These are phyloP conservation scores for Syrista parreyssii DNA, from an alignment of 2,888 invertebrate species.

Conservation along the genomic window DNA sequence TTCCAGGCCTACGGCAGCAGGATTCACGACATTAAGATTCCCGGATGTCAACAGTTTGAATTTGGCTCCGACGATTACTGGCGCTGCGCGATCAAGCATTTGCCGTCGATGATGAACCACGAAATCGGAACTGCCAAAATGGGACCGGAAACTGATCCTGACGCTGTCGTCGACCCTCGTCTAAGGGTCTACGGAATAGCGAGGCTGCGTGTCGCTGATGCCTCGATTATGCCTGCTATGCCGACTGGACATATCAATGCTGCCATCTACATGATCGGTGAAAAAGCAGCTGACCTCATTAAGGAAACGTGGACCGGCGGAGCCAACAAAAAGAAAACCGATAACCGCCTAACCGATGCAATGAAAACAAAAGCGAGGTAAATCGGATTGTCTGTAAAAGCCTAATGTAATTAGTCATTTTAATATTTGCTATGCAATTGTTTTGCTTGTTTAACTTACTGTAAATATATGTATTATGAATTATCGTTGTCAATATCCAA, in stretches of 20 bases:
- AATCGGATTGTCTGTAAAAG: not conserved
- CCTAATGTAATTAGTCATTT: not conserved
- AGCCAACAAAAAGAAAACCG: not conserved
- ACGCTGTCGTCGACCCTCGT: conserved; percentile 70
- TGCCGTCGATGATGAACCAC: conserved; percentile 74
- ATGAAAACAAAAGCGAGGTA: not conserved
- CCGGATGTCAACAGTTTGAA: conserved; percentile 68
- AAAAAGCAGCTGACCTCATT: conserved; percentile 72
- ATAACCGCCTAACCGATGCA: not conserved
- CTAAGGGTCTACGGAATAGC: conserved; percentile 69
- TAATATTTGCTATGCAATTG: not conserved
- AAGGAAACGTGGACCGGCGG: conserved; percentile 64
- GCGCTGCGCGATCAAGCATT: conserved; percentile 73
- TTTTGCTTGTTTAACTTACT: not conserved
- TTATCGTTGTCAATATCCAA: not conserved
- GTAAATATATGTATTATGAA: not conserved
- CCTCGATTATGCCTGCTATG: conserved; percentile 72
- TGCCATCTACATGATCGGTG: conserved; percentile 72
- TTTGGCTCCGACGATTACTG: conserved; percentile 74
- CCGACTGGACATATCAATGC: conserved; percentile 72
- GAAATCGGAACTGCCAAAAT: conserved; percentile 72
- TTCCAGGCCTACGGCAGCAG: conserved; percentile 66
- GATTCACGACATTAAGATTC: conserved; percentile 65
- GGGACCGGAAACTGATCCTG: conserved; percentile 68
- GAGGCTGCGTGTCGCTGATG: conserved; percentile 70